These are phyloP conservation scores for Halichoerus grypus DNA, from an alignment of 2,113 vertebrate genomes.

Conservation along the genomic window DNA sequence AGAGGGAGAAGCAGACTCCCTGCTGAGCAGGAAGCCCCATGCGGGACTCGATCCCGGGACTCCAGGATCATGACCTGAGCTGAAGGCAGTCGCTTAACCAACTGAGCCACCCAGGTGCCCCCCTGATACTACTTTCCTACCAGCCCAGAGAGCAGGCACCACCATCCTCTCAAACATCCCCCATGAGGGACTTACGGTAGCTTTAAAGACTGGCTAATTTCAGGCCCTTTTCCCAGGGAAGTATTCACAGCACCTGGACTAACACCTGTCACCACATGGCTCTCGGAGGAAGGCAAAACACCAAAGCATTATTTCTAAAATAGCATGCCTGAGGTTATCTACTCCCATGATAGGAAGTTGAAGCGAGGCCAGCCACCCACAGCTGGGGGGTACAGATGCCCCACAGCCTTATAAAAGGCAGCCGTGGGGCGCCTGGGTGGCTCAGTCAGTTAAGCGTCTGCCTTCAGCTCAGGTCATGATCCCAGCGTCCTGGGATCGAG, in stretches of 20 bases:
- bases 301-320: not conserved
- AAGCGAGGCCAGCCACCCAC: not conserved
- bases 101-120: too few species aligned
- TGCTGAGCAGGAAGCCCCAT: too few species aligned
- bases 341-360: accelerated
- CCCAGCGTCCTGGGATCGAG: too few species aligned
- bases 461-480: too few species aligned
- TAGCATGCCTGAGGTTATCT: not conserved
- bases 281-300: slow-evolving; percentile 1
- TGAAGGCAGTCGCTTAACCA: too few species aligned
- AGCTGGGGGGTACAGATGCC: not conserved
- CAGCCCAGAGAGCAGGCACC: not conserved
- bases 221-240: not conserved
- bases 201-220: not conserved
- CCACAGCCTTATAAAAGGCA: not conserved
- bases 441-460: not conserved
- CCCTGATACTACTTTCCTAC: not conserved
- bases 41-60: too few species aligned
- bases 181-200: not conserved
- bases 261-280: not conserved
- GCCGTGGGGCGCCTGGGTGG: not conserved
- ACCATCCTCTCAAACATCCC: not conserved
- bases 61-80: too few species aligned
- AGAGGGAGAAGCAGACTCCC: too few species aligned
- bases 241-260: not conserved